Conservation (phyloP, 2,888 invertebrate species). For the Nephrotoma appendiculata region DNA sequence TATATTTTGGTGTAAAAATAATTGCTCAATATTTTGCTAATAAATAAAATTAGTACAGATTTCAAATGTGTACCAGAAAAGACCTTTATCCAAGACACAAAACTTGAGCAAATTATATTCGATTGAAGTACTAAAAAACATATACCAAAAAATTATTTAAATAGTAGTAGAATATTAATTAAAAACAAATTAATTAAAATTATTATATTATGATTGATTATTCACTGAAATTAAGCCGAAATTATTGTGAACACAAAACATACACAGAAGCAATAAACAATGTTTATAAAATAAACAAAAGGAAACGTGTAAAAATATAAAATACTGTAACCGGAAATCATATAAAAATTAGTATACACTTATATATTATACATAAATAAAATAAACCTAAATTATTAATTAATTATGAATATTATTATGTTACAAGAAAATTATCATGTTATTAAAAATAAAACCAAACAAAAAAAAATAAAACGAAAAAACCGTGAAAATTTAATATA, state of each 20-base stretch:
- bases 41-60: neutral
- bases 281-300: neutral
- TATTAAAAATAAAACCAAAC: neutral
- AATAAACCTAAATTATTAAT: neutral
- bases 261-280: neutral
- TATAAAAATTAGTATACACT: neutral
- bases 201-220: neutral
- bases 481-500: neutral
- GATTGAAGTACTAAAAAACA: neutral
- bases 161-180: neutral
- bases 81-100: neutral
- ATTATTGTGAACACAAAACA: neutral
- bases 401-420: neutral
- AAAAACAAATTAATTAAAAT: neutral
- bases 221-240: neutral
- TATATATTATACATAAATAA: neutral
- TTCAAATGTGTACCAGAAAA: neutral
- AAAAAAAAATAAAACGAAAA: neutral
- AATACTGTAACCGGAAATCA: neutral
- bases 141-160: neutral
- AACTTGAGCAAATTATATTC: neutral
- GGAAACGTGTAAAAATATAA: neutral
- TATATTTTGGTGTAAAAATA: neutral
- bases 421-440: neutral
- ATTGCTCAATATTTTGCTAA: neutral